Base-by-base conservation (phyloP, 2,113 vertebrate species). In the Ictalurus punctatus region DNA sequence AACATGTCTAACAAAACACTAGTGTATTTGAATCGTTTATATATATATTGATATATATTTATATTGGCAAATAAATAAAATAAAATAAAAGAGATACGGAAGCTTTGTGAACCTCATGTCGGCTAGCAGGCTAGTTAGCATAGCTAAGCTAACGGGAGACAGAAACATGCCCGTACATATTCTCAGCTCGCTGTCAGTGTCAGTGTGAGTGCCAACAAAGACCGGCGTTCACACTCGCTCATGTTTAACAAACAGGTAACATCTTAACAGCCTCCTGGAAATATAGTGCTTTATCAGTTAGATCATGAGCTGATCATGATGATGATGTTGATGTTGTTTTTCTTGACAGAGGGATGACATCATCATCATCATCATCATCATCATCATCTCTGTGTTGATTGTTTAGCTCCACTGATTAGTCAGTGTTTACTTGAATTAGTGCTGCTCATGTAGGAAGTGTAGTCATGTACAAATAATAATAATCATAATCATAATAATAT, bases 141-240 rank as follows among this genome's bases (percentile, higher is more conserved):
- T 84, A 65, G 58, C 81, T 10, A 2, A 58, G n/a, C 25, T 56
- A 85, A 71, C 63, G 21, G 63, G 0, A 73, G 13, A 71, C 34
- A 71, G 76, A 85, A 27, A 91, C 90, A 91, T 91, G 90, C 84
- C 90, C 89, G 83, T 86, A 88, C 90, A 88, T 34, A 91, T 88
- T 74, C 89, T 76, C 63, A 81, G 40, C 34, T 83, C 30, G 14
- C 23, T 5, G 48, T 52, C 54, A 58, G 25, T 82, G 5, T 30
- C 56, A 30, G 71, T 16, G 30, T 54, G 52, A 30, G 79, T 80
- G 78, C 59, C 17, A 58, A 58, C 79, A 58, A 52, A 54, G 44
- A 48, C 23, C 1, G 2, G 37, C 3, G 23, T 27, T 79, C 13
- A 48, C 40, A n/a, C 44, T 16, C 25, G 25, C 0, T 52, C 13